Percentiles rank a stretch among this genome's conserved stretches.
phyloP scores from a whole-genome alignment of 2,888 invertebrate species.

The Phalera bucephala region DNA sequence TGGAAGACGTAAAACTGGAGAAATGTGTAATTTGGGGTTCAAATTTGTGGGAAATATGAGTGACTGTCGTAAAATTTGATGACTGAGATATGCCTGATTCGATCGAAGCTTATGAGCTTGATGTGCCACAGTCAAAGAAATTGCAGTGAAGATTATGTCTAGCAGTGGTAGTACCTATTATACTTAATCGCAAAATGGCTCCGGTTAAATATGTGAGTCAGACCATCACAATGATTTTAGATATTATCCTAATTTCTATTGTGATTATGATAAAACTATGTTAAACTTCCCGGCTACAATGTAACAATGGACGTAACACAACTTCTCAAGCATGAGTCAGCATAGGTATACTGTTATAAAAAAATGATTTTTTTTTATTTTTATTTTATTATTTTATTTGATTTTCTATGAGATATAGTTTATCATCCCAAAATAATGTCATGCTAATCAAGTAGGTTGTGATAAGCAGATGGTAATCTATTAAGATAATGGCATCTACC shows the following conservation, averaged over 20 bases:
- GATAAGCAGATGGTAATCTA: constrained; percentile 37
- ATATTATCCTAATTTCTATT: background rate
- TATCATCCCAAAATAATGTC: constrained; percentile 26
- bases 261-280: background rate
- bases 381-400: too few relatives aligned
- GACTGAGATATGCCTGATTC: too few relatives aligned
- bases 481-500: constrained; percentile 36
- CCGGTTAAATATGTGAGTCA: constrained; percentile 24
- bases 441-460: constrained; percentile 32
- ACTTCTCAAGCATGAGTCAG: background rate
- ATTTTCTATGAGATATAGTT: constrained; percentile 13
- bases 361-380: too few relatives aligned
- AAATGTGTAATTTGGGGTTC: too few relatives aligned
- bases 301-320: background rate
- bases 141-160: too few relatives aligned
- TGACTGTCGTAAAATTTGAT: too few relatives aligned
- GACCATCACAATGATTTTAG: constrained; percentile 15
- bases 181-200: too few relatives aligned
- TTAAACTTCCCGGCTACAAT: background rate
- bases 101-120: too few relatives aligned
- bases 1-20: too few relatives aligned
- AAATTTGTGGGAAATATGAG: too few relatives aligned
- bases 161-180: too few relatives aligned
- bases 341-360: background rate
- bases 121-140: too few relatives aligned